phyloP scores from a whole-genome alignment of 2,888 invertebrate genomes.

The Catocala fraxini region DNA sequence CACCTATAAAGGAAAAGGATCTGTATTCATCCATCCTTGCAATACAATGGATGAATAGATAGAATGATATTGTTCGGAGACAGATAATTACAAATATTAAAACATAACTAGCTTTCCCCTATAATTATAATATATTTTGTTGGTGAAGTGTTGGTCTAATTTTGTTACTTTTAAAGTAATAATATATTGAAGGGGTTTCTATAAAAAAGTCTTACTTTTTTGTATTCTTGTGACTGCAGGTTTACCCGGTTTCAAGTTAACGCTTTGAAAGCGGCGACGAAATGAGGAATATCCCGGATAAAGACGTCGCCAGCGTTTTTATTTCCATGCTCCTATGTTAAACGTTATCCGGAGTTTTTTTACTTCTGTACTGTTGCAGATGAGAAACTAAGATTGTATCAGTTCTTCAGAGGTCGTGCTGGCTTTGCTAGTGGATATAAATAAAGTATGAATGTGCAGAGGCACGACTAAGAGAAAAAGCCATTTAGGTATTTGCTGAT shows the following conservation, averaged over 20 bases:
- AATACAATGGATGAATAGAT: no score
- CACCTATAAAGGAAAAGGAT: no score
- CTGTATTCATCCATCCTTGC: no score
- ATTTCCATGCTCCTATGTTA: conserved; percentile 32
- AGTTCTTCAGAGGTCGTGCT: background rate
- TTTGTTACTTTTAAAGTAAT: no score
- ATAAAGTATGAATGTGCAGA: background rate
- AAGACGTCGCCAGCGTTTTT: conserved; percentile 30
- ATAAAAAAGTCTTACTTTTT: background rate
- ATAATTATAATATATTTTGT: no score
- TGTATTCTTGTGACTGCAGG: conserved; percentile 17
- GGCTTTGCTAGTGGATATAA: background rate
- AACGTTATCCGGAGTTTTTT: conserved; percentile 23
- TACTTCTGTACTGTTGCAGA: conserved; percentile 17
- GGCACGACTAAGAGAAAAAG: no score
- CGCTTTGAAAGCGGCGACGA: conserved; percentile 31
- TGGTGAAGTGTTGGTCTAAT: no score
- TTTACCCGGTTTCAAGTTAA: conserved; percentile 37
- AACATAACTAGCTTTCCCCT: no score
- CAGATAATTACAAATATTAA: no score
- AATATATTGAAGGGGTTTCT: no score
- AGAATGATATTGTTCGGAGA: no score
- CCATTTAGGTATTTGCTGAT: no score
- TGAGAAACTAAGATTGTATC: conserved; percentile 12
- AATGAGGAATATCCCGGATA: conserved; percentile 43